Evolutionary conservation across 2,888 invertebrate species (phyloP), one percentile per base, ranked within the genome.

Genomic region (Cantharis flavilabris): DNA sequence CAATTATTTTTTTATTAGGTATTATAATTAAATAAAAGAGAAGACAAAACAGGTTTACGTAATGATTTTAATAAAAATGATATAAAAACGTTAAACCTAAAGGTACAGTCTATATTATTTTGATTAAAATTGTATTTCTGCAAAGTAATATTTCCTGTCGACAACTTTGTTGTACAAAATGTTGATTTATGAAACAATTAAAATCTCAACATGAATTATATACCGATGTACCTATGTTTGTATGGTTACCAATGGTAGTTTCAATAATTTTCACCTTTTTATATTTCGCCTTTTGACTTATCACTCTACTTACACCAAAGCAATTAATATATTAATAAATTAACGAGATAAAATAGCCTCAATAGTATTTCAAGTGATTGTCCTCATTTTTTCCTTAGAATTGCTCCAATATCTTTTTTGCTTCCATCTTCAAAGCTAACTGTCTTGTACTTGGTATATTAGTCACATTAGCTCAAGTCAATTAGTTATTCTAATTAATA

Each of bases 141-240:
- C 74, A 82, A 82, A 82, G 82, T 83, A 81, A 79, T 72, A 72
- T 80, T 81, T 83, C 82, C 82, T 75, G 72, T 74, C 64, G 79
- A 78, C 79, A 74, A 80, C 77, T 78, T 77, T 76, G 79, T 82
- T 82, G 82, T 33, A 13, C 13, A 13, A 33, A 33, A 33, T 33
- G 33, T 33, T 33, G 33, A 33, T 33, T 33, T 33, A 33, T 33
- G 33, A 33, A 33, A 33, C 33, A 33, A 33, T 33, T 33, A 33
- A 13, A 33, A 33, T 33, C 33, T 33, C 33, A 33, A 13, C 33
- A 33, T 11, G 33, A 33, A 33, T 33, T 33, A 11, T 33, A 11
- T 4, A 33, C 33, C 11, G 13, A 28, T 28, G 28, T 28, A 28
- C 28, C 13, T 13, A 13, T 11, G 4, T 33, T 1, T 33, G 13